phyloP scores from a whole-genome alignment of 2,113 vertebrate genomes.

The Psilopogon haemacephalus region DNA sequence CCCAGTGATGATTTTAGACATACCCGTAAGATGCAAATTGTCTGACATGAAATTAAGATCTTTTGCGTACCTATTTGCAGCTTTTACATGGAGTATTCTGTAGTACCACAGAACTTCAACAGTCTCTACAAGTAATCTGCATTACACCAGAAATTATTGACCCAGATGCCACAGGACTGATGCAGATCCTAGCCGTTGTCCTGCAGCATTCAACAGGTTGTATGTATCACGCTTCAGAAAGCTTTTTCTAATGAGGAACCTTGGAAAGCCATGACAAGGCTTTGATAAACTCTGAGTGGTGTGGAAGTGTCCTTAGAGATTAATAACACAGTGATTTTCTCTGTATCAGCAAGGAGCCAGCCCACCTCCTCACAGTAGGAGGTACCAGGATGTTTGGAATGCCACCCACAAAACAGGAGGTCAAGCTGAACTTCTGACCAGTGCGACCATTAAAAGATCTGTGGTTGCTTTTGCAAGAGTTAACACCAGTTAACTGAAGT shows the following conservation, averaged over 20 bases:
- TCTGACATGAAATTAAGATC: neutral
- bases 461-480: slow-evolving; percentile 55
- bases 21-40: neutral
- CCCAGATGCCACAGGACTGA: neutral
- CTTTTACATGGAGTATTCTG: neutral
- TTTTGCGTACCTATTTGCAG: neutral
- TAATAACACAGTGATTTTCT: neutral
- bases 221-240: fast-evolving
- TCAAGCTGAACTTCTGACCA: slow-evolving; percentile 7
- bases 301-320: neutral
- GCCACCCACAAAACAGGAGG: neutral
- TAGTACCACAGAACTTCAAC: neutral
- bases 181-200: neutral
- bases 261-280: neutral
- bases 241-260: neutral
- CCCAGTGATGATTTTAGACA: neutral
- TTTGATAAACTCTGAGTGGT: neutral
- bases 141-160: neutral
- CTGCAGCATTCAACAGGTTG: neutral
- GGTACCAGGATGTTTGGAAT: neutral
- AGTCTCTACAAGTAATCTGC: neutral
- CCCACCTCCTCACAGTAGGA: neutral
- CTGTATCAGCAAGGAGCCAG: neutral
- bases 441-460: neutral
- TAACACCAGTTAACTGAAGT: neutral